Evolutionary conservation across 2,888 invertebrate species (phyloP).

Genomic region (Drosophila affinis): DNA sequence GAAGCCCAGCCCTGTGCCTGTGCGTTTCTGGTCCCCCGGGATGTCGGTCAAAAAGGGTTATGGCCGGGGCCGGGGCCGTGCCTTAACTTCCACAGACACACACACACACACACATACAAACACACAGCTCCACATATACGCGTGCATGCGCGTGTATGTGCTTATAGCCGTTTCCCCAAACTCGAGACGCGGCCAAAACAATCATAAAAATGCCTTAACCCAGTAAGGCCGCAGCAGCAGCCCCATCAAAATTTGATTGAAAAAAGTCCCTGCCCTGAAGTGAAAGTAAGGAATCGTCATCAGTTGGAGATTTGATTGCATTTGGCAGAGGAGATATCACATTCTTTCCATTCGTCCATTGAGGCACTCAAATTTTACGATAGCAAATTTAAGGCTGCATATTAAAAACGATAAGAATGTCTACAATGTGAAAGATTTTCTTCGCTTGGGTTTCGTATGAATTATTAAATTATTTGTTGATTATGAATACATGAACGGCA

Average conservation of each 20-base stretch:
- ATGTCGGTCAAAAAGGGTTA: constrained; percentile 74
- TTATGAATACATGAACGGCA: constrained; percentile 42
- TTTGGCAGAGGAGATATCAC: constrained; percentile 40
- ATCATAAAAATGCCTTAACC: constrained; percentile 53
- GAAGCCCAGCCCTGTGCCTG: constrained; percentile 21
- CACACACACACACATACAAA: background rate
- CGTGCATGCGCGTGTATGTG: no score
- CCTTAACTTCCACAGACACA: constrained; percentile 45
- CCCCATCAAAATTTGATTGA: constrained; percentile 67
- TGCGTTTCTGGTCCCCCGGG: constrained; percentile 61
- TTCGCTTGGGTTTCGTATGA: constrained; percentile 36
- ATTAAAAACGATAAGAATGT: constrained; percentile 62
- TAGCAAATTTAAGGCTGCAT: constrained; percentile 63
- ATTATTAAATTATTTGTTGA: constrained; percentile 61
- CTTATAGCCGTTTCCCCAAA: background rate
- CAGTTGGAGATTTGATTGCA: constrained; percentile 73
- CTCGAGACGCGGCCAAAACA: constrained; percentile 32
- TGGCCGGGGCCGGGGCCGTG: no score
- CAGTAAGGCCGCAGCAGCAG: constrained; percentile 41
- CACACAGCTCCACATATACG: background rate
- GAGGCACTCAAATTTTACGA: constrained; percentile 65
- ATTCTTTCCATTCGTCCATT: constrained; percentile 1
- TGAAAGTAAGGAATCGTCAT: constrained; percentile 46
- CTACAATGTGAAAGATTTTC: constrained; percentile 41
- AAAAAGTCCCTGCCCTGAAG: constrained; percentile 56